Conservation (phyloP, 2,888 invertebrate genomes). For the Melitaea athalia region DNA sequence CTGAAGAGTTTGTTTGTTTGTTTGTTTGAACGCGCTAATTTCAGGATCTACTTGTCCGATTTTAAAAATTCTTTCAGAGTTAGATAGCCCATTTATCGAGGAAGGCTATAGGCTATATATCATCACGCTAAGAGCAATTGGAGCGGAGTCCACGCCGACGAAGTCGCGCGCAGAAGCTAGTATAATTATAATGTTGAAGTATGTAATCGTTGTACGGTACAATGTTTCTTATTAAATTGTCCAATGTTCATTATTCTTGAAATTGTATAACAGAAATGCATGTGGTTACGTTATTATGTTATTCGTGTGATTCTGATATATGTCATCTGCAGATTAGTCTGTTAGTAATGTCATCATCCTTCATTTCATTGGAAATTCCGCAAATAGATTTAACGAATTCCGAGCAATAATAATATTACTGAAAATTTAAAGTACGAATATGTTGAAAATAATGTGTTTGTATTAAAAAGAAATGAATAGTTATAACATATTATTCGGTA, state of each 20-base stretch:
- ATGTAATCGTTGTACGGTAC: background rate
- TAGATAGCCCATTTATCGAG: no score
- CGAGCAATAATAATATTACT: background rate
- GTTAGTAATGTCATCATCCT: slow-evolving; percentile 10
- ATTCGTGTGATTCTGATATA: slow-evolving; percentile 12
- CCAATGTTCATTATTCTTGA: background rate
- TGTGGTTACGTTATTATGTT: background rate
- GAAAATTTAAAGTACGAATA: background rate
- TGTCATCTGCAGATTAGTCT: slow-evolving; percentile 22
- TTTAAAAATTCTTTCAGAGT: no score
- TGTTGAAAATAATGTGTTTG: background rate
- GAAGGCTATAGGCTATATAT: no score
- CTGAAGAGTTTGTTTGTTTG: no score
- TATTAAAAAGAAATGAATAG: background rate
- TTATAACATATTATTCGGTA: no score
- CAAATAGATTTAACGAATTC: slow-evolving; percentile 4
- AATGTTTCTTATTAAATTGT: background rate
- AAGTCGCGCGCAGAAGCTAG: no score
- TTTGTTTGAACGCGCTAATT: no score
- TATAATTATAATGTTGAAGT: no score
- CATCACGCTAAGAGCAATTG: no score
- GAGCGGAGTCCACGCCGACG: no score
- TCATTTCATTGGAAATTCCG: slow-evolving; percentile 8
- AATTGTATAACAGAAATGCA: slow-evolving; percentile 7
- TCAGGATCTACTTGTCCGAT: no score